A percentile compares a stretch with the other conserved stretches of the same genome.
These are phyloP conservation scores for Habroteleia sp. DNA, from an alignment of 2,888 invertebrate genomes.

Conservation along the genomic window DNA sequence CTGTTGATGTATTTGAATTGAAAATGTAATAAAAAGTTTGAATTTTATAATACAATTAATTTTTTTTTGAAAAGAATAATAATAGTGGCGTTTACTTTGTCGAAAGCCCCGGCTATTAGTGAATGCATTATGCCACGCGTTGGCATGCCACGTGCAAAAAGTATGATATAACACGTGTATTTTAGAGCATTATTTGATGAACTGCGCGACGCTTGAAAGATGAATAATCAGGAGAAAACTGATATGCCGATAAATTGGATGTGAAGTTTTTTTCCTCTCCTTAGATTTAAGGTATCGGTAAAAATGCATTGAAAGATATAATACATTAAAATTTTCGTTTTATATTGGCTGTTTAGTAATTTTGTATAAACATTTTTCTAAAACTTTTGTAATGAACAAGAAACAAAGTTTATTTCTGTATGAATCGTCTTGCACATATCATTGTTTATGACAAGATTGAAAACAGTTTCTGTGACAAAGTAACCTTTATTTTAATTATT, in stretches of 20 bases:
- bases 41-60: slow-evolving; percentile 9
- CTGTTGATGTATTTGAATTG: too few relatives aligned
- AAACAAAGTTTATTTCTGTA: too few relatives aligned
- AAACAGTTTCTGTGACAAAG: too few relatives aligned
- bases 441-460: too few relatives aligned
- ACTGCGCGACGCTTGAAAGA: slow-evolving; percentile 18
- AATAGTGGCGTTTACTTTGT: slow-evolving; percentile 12
- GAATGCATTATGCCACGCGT: slow-evolving; percentile 70
- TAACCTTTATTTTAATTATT: too few relatives aligned
- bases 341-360: too few relatives aligned
- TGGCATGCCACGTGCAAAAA: slow-evolving; percentile 70
- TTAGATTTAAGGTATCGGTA: background rate
- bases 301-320: too few relatives aligned
- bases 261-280: slow-evolving; percentile 6
- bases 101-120: slow-evolving; percentile 40
- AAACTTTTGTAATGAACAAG: too few relatives aligned
- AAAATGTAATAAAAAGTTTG: too few relatives aligned
- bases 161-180: slow-evolving; percentile 64
- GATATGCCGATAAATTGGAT: slow-evolving; percentile 38
- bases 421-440: too few relatives aligned
- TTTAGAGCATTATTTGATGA: slow-evolving; percentile 49
- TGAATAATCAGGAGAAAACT: slow-evolving; percentile 33
- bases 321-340: too few relatives aligned
- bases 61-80: slow-evolving; percentile 10
- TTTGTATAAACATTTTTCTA: too few relatives aligned